Evolutionary conservation across 2,797 vertebrate genomes (phyloP), one percentile per base, ranked within the genome.

Genomic region (Betta splendens): DNA sequence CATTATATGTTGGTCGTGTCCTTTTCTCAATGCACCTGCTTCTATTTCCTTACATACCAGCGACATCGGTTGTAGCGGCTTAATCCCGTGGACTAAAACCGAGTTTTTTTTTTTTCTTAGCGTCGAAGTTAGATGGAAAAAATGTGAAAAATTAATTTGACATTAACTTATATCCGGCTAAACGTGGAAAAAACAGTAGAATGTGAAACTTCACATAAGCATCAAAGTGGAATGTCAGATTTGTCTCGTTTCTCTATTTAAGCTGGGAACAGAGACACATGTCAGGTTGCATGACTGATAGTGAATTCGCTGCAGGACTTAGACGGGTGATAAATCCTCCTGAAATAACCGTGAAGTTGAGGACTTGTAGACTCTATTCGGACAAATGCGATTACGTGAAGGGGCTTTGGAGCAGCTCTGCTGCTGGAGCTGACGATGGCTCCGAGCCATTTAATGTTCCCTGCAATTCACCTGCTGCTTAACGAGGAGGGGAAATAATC

Each of bases 321-420:
- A 65, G 16, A 60, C 49, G 58, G 75, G 56, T 40, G 70, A 72
- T 82, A 86, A 91, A 88, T 86, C 87, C 86, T 89, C 89, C 85
- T 73, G 82, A 90, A 92, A 91, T 90, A 90, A 86, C 83, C 82
- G 58, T 84, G 82, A 85, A 89, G 79, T 90, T 87, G 84, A 74
- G 51, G 77, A 85, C 83, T 80, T 76, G 77, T 74, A 75, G 76
- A 81, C 51, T 85, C 61, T 80, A 77, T 87, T 85, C 80, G 81
- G 84, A 85, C 86, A 91, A 90, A 91, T 92, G 89, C 80, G 90
- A 91, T 91, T 92, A 91, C 85, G 37, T 32, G 72, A 59, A 76
- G 77, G 76, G 84, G 81, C 79, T 87, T 87, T 86, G 75, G 67
- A 67, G 65, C 77, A 58, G 79, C 75, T 85, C 57, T 64, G 66